phyloP scores from a whole-genome alignment of 2,888 invertebrate genomes.

The Lepetodrilus schrolli region DNA sequence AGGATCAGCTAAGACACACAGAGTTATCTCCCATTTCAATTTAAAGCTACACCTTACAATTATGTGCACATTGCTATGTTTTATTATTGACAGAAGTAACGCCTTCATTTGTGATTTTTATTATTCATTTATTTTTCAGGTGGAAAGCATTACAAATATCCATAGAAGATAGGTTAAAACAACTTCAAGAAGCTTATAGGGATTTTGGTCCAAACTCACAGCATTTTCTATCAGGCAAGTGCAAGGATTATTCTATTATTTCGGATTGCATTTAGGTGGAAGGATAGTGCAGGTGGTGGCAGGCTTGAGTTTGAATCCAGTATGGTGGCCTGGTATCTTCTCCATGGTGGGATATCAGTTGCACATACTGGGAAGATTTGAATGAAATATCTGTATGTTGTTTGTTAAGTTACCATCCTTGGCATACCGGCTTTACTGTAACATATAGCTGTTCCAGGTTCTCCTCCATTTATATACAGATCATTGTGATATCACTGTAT shows the following conservation, averaged over 20 bases:
- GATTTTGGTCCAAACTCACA: conserved; percentile 83
- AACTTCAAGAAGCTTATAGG: conserved; percentile 88
- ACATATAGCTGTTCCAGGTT: too few species aligned
- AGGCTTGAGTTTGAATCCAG: background rate
- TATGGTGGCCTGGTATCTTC: background rate
- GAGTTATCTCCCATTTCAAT: background rate
- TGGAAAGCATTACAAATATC: conserved; percentile 91
- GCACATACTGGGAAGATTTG: too few species aligned
- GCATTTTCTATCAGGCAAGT: conserved; percentile 75
- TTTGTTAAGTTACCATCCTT: too few species aligned
- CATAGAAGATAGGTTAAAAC: conserved; percentile 85
- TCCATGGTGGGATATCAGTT: background rate
- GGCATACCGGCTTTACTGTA: too few species aligned
- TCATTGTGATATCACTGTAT: too few species aligned
- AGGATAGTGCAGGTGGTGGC: background rate
- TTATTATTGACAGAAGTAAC: too few species aligned
- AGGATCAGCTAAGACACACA: background rate
- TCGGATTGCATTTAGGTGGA: background rate
- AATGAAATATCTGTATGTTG: too few species aligned
- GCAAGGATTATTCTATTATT: background rate
- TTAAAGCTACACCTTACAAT: too few species aligned
- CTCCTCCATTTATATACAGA: too few species aligned
- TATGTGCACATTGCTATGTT: too few species aligned
- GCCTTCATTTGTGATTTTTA: background rate
- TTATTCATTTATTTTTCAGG: conserved; percentile 76